These are phyloP conservation scores for Seira sanloemensis DNA, from an alignment of 2,888 invertebrate genomes.

Conservation along the genomic window DNA sequence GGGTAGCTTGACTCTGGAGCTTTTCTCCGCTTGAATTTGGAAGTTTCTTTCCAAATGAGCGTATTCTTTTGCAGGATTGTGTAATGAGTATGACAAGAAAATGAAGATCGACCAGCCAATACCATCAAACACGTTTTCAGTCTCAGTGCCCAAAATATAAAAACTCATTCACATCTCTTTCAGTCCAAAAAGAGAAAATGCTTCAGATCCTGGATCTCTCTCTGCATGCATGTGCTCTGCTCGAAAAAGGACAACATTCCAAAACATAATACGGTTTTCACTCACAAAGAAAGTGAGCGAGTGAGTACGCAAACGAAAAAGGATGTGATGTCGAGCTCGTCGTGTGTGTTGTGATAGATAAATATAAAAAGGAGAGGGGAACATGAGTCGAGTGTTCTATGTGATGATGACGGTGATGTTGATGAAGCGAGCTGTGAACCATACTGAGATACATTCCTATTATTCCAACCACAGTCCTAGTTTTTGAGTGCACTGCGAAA, in stretches of 20 bases:
- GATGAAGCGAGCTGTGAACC: conserved; percentile 16
- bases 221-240: neutral
- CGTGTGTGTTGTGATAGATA: conserved; percentile 60
- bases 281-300: neutral
- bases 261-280: conserved; percentile 6
- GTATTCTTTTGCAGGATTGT: too few species aligned
- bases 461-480: neutral
- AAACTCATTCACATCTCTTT: neutral
- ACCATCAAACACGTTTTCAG: neutral
- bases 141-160: too few species aligned
- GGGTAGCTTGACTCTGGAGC: too few species aligned
- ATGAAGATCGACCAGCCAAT: neutral
- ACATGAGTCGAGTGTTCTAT: conserved; percentile 47
- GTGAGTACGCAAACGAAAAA: neutral
- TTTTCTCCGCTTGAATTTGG: too few species aligned
- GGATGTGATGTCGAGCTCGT: conserved; percentile 13
- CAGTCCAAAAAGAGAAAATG: neutral
- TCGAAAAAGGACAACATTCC: neutral
- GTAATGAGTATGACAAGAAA: too few species aligned
- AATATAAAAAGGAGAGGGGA: conserved; percentile 46
- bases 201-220: neutral
- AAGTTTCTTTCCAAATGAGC: too few species aligned
- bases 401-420: conserved; percentile 37
- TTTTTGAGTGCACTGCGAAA: neutral
- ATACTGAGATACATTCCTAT: neutral